Base-by-base conservation (phyloP, 2,888 invertebrate genomes). In the Cantharis rustica region DNA sequence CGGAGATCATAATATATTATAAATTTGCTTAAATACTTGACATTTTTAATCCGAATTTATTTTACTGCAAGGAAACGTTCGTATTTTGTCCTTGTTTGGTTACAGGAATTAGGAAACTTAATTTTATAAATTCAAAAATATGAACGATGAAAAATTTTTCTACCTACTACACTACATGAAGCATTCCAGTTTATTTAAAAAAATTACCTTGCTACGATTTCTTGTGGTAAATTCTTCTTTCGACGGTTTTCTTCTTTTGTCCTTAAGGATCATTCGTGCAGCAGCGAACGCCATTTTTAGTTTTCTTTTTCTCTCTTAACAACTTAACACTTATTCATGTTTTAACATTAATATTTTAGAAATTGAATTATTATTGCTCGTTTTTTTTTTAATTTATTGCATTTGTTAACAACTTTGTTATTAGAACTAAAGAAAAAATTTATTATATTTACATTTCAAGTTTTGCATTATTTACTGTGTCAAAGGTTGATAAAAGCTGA, bases 191-290 rank as follows among this genome's bases (percentile, higher is more conserved):
- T 7, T 27, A 31, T 16, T 26, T 31, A 13, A 17, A 15, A 31
- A 47, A 66, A 68, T 90, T 95, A 95, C 95, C 95, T 95, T 95
- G 93, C 95, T 95, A 86, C 94, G 91, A 85, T 93, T 94, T 86
- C 95, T 91, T 69, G 86, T 88, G 92, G 90, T 89, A 93, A 94
- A 88, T 16, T 95, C 95, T 86, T 95, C 95, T 86, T 94, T 95
- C 72, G 95, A 95, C 70, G 94, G 90, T 91, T 95, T 95, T 86
- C 95, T 90, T 83, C 95, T 88, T 86, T 94, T 95, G 88, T 95
- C 95, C 89, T 95, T 95, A 82, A 95, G 90, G 85, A 95, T 95
- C 95, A 95, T 95, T 73, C 95, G 92, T 72, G 95, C 95, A 66
- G 95, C 95, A 68, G 95, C 95, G 87, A 95, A 95, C 88, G 95